These are phyloP conservation scores for Albula glossodonta DNA, from an alignment of 2,113 vertebrate genomes.

Conservation along the genomic window DNA sequence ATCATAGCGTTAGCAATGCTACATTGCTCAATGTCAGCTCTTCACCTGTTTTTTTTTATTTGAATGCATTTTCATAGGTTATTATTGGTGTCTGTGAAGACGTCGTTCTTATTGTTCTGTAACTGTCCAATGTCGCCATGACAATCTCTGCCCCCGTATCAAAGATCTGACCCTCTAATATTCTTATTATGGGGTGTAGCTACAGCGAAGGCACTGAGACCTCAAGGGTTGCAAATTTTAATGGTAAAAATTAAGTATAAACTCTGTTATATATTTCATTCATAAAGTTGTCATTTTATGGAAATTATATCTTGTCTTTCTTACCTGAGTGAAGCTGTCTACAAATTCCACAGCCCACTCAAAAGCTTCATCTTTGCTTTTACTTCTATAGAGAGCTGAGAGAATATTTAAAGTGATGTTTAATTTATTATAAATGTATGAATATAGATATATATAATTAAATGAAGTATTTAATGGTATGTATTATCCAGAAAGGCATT, in stretches of 20 bases:
- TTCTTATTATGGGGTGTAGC: not conserved
- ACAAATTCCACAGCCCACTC: slow-evolving; percentile 8
- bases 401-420: slow-evolving; percentile 62
- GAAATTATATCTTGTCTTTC: not conserved
- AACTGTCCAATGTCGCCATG: slow-evolving; percentile 51
- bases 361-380: slow-evolving; percentile 18
- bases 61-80: not conserved
- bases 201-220: not conserved
- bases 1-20: not conserved
- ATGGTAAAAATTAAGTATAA: not conserved
- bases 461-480: slow-evolving; percentile 68
- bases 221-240: not conserved
- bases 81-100: not conserved
- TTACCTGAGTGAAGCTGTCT: not conserved
- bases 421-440: slow-evolving; percentile 71
- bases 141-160: slow-evolving; percentile 58
- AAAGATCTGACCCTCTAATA: slow-evolving; percentile 21
- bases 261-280: not conserved
- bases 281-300: not conserved
- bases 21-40: not conserved
- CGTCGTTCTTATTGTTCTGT: not conserved
- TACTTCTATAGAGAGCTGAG: slow-evolving; percentile 36
- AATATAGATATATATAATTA: slow-evolving; percentile 64
- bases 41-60: not conserved
- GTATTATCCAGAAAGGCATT: slow-evolving; percentile 61